A percentile compares a stretch with the other conserved stretches of the same genome.
phyloP scores from a whole-genome alignment of 1,140 invertebrate species.

The Ridgeia piscesae region DNA sequence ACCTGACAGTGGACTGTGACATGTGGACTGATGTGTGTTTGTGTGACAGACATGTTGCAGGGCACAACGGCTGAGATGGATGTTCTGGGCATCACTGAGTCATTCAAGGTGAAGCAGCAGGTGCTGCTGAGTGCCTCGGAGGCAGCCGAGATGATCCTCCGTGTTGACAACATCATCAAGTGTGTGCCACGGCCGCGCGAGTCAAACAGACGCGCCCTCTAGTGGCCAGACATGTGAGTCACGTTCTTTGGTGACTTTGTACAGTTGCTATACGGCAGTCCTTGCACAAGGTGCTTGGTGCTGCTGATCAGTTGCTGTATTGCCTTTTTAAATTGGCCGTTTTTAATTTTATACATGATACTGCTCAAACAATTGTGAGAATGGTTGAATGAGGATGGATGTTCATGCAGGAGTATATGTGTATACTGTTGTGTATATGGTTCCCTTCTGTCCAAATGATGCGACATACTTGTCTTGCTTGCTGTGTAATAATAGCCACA shows the following conservation, averaged over 20 bases:
- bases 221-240: background rate
- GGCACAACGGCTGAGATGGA: constrained; percentile 86
- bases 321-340: too few relatives aligned
- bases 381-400: too few relatives aligned
- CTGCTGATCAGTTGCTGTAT: too few relatives aligned
- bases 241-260: background rate
- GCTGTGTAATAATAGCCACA: too few relatives aligned
- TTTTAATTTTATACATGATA: too few relatives aligned
- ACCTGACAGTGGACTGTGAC: too few relatives aligned
- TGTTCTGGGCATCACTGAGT: constrained; percentile 90
- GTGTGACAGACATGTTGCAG: constrained; percentile 76
- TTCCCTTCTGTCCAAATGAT: too few relatives aligned
- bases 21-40: background rate
- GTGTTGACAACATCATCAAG: constrained; percentile 96
- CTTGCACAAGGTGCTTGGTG: too few relatives aligned
- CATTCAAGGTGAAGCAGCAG: constrained; percentile 93
- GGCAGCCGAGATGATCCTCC: constrained; percentile 97
- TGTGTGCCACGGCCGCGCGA: constrained; percentile 85
- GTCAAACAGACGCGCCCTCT: background rate
- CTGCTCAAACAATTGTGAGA: too few relatives aligned
- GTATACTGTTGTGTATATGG: too few relatives aligned
- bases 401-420: too few relatives aligned
- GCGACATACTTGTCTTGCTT: too few relatives aligned
- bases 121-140: constrained; percentile 92
- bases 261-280: background rate